Conservation (phyloP, 2,797 vertebrate genomes). For the Sebastes vulpes region DNA sequence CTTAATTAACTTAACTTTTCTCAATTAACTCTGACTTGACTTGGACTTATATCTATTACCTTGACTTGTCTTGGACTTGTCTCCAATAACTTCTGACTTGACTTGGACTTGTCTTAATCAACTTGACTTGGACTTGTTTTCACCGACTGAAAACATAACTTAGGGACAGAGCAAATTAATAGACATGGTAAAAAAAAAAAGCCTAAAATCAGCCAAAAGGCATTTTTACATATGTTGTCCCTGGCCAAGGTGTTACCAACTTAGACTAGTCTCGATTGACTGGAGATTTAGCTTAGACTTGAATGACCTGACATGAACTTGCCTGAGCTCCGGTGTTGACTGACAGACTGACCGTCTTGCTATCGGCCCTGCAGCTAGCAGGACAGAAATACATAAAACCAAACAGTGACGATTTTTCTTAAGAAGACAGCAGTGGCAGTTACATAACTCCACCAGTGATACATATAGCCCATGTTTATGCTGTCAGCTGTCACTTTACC, state of each 20-base stretch:
- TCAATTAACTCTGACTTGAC: no score
- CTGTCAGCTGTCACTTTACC: slow-evolving; percentile 58
- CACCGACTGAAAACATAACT: no score
- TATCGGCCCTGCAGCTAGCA: not conserved
- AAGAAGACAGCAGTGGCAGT: slow-evolving; percentile 11
- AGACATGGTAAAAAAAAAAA: no score
- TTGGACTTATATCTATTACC: no score
- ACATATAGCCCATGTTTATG: slow-evolving; percentile 30
- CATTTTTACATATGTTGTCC: no score
- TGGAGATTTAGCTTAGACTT: not conserved
- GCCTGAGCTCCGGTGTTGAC: not conserved
- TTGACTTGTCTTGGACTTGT: not conserved
- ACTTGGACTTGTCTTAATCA: not conserved
- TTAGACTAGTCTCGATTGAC: not conserved
- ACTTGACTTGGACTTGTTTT: no score
- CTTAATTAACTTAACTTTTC: no score
- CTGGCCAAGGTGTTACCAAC: no score
- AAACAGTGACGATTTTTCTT: not conserved
- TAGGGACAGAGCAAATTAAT: no score
- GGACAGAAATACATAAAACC: not conserved
- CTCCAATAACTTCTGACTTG: not conserved
- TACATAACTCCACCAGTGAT: slow-evolving; percentile 28
- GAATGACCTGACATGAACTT: not conserved
- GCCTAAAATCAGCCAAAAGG: no score
- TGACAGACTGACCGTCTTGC: not conserved